Base-by-base conservation (phyloP, 2,797 vertebrate species). In the Tympanoctomys barrerae region DNA sequence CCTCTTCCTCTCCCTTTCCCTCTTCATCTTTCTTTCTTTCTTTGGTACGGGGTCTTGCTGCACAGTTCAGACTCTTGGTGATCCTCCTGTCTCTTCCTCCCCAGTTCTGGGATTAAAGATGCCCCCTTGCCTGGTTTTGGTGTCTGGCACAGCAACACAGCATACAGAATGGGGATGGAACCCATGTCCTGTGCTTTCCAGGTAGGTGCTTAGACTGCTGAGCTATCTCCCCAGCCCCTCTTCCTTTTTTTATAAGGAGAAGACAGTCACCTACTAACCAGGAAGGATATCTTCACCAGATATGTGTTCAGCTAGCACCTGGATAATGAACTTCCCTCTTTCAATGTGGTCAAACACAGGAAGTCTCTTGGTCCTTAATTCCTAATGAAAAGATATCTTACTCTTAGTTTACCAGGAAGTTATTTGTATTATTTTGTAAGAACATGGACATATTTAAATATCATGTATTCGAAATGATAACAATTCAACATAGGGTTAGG, bases 361-460 rank as follows among this genome's bases (percentile, higher is more conserved):
- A 77, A 86, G 59, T 75, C 9, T 83, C 2, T 83, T 57, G 77
- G 19, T 4, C 22, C 9, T 91, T 95, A 83, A 61, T 33, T 16
- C 86, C 87, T 87, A 52, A 3, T 81, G 39, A 54, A 13, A 90
- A 70, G 10, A 78, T 70, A 19, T 82, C 26, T 78, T 18, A 77
- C 4, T 85, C 52, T 93, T 82, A 52, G 39, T 62, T 82, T 78
- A 52, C 68, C 7, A 70, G 59, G 49, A 83, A 87, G 18, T 73
- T 80, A 71, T 52, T 81, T 68, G 36, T 79, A 3, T 28, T 88
- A 28, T 70, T 90, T 84, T 31, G 70, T 88, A 88, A 46, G 68
- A 22, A 88, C 68, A 12, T 52, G 62, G 8, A 13, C 22, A 64
- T 66, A 82, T 94, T 80, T 97, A 94, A 82, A 73, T 86, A 66